Base-by-base conservation (phyloP, 1,140 invertebrate genomes). In the Plutomurus gul region DNA sequence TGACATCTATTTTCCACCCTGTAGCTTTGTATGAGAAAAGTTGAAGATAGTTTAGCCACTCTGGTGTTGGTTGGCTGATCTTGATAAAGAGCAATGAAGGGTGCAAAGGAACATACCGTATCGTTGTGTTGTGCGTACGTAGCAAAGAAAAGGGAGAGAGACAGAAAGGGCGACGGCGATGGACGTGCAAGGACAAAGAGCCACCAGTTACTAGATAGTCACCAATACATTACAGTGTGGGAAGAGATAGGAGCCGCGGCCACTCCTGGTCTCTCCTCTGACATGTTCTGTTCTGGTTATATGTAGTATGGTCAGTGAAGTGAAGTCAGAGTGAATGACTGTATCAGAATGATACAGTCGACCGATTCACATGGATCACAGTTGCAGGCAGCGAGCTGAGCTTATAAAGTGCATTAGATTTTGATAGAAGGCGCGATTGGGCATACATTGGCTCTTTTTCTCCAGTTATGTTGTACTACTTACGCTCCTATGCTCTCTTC, bases 311-410 rank as follows among this genome's bases (percentile, higher is more conserved):
- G 73, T 75, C 78, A 79, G 72, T 75, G 70, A 72, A 72, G 70
- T 72, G 78, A 75, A 79, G 78, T 79, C 36, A 71, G 75, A 79
- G 25, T 79, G 78, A 79, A 79, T 75, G 78, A 79, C 78, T 79
- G 78, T 79, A 79, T 79, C 78, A 79, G 73, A 75, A 70, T 79
- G 78, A 75, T 79, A 79, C 78, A 79, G 56, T 79, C 70, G 49
- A 79, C 18, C 71, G 78, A 60, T 47, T 70, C 43, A 30, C 65
- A 72, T 78, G 77, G 39, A 78, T 78, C 77, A 78, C 76, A 46
- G 30, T 65, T 65, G 56, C 30, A 65, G 65, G 37, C 70, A 73
- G n/a, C 20, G 70, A 73, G 70, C 20, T 46, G n/a, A 27, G 43
- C 56, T 65, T 30, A 30, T 30, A 33, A 36, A 65, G 25, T 65